Evolutionary conservation across 1,140 invertebrate genomes (phyloP), one percentile per base, ranked within the genome.

Genomic region (Chionoecetes opilio): DNA sequence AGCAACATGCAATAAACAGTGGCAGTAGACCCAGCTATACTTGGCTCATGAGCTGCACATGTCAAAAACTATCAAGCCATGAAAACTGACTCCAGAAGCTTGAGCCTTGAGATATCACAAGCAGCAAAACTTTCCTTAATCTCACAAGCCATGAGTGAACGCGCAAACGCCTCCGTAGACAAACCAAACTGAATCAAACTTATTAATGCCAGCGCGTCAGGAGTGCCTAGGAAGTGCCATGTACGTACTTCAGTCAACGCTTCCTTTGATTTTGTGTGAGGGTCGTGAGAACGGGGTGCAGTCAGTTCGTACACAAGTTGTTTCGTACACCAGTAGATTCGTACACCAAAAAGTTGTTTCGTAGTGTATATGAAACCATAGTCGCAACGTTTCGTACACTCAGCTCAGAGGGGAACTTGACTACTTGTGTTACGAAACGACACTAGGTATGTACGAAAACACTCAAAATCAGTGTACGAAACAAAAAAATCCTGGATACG

Each of bases 1-100:
- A 75, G 63, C 63, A 75, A n/a, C 26, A n/a, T n/a, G 63, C n/a
- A n/a, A 75, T n/a, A 75, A 26, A 17, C 63, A 75, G 63, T 26
- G n/a, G 26, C n/a, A 75, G 63, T 75, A 75, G 63, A 75, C 63
- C 63, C 63, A 75, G 63, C 63, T 75, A 75, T 75, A 11, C n/a
- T 75, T n/a, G 63, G 21, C n/a, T 75, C n/a, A n/a, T 75, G 63
- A 75, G n/a, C n/a, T 75, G 63, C 63, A 26, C 63, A n/a, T 75
- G 21, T 75, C n/a, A 75, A 75, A 75, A 75, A 75, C 6, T n/a
- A n/a, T 75, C 63, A 75, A 75, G 63, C 63, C 11, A 17, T 53
- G 63, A 75, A 75, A 75, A 75, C 21, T 75, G 14, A 46, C 14
- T 26, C 21, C 63, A 75, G 11, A 75, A 75, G 63, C 63, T 75